Evolutionary conservation across 1,140 invertebrate genomes (phyloP), one percentile per base, ranked within the genome.

Genomic region (Diprion similis): DNA sequence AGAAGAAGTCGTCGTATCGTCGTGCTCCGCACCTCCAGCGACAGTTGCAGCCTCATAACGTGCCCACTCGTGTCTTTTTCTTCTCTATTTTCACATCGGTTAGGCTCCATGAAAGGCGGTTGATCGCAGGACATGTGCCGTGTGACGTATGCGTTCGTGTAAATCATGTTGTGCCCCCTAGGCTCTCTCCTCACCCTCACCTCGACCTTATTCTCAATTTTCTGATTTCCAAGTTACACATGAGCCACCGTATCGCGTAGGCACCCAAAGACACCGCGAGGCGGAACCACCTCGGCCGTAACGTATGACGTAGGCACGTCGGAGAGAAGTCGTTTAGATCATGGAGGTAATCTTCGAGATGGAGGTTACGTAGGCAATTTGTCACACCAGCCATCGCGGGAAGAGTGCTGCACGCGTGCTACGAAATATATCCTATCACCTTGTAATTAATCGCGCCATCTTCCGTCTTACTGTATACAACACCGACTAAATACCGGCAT

Each of bases 301-400:
- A 17, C 11, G 11, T 8, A 59, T 6, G 24, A 37, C 51, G 51
- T 59, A 59, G 6, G 51, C n/a, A 17, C 51, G 51, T 4, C 51
- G 51, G 51, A 59, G 11, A 17, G 11, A 59, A 59, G 51, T 59
- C 51, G 51, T 17, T 59, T 59, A 59, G 51, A 59, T 59, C 51
- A 59, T 59, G 11, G 51, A 59, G 51, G 51, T 59, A 59, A 59
- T 59, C 51, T 59, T 59, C 51, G 51, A 59, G 51, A 59, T 59
- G 51, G 51, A 59, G 11, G 51, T 17, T 13, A 59, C 51, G 51
- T 59, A 4, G 51, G 51, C 51, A 59, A 59, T 59, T 59, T 59
- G 51, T 59, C 51, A 59, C n/a, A 37, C 24, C 24, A 37, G 24
- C 24, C 24, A 37, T 1, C 51, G 11, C 11, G 51, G 0, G 24